These are phyloP conservation scores for Drosophila lacicola DNA, from an alignment of 2,888 invertebrate genomes.

Conservation along the genomic window DNA sequence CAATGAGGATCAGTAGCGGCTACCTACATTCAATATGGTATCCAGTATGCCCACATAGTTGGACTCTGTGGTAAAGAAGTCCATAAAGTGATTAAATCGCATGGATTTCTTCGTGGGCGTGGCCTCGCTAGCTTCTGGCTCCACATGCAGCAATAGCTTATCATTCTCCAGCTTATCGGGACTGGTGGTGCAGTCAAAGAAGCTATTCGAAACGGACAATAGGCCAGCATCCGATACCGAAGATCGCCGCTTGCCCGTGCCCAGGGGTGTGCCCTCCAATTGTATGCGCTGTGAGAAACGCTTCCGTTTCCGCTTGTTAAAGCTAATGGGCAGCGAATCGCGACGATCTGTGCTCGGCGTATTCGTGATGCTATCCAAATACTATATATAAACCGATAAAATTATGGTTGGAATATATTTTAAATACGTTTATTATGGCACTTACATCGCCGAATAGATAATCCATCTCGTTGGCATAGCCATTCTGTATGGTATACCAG, in stretches of 20 bases:
- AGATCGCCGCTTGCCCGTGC: constrained; percentile 90
- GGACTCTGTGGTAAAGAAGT: constrained; percentile 97
- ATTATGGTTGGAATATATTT: neutral
- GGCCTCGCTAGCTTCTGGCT: constrained; percentile 78
- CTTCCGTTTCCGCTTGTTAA: constrained; percentile 92
- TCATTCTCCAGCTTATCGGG: constrained; percentile 88
- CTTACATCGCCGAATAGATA: constrained; percentile 94
- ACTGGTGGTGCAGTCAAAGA: constrained; percentile 94
- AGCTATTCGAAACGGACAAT: constrained; percentile 92
- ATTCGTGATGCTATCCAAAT: constrained; percentile 85
- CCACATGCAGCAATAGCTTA: constrained; percentile 78
- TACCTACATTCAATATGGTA: constrained; percentile 94
- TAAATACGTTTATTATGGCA: constrained; percentile 49
- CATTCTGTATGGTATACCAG: constrained; percentile 99
- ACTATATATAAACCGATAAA: constrained; percentile 59
- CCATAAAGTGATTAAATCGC: constrained; percentile 88
- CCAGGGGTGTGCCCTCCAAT: constrained; percentile 84
- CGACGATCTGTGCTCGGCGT: constrained; percentile 86
- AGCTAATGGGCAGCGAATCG: constrained; percentile 86
- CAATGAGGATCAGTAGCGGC: neutral
- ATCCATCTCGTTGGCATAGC: constrained; percentile 95
- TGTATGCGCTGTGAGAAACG: constrained; percentile 86
- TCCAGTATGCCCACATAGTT: constrained; percentile 98
- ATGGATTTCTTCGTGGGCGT: constrained; percentile 84
- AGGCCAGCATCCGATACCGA: constrained; percentile 94